Conservation (phyloP, 2,797 vertebrate species). For the Petrocephalus sullivani region DNA sequence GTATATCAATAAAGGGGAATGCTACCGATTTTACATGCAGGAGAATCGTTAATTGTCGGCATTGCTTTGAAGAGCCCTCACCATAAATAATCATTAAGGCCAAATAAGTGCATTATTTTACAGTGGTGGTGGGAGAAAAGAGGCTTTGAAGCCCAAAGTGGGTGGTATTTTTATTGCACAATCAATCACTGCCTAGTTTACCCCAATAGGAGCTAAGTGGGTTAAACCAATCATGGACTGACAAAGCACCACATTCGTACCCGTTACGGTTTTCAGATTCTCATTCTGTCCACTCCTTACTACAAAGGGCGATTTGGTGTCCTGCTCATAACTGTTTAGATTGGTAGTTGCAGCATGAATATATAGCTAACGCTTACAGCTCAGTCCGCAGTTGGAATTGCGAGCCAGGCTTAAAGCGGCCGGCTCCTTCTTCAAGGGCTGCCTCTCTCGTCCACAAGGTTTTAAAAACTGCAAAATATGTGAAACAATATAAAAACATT, state of each 20-base stretch:
- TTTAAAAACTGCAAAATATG: neutral
- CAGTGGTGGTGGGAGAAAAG: neutral
- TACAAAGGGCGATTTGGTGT: neutral
- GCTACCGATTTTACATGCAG: neutral
- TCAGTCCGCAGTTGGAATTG: neutral
- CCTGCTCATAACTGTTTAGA: neutral
- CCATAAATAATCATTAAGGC: neutral
- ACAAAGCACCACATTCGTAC: neutral
- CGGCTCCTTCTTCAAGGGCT: neutral
- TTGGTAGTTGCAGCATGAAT: neutral
- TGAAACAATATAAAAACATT: neutral
- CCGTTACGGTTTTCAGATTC: neutral
- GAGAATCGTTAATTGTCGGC: neutral
- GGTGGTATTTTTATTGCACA: neutral
- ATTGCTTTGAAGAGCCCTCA: neutral
- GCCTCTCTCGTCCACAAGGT: neutral
- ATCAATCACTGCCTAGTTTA: constrained; percentile 7
- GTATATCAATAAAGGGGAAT: neutral
- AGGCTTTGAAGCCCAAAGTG: neutral
- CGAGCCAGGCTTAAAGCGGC: neutral
- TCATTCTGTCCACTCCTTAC: neutral
- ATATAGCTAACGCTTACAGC: neutral
- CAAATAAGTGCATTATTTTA: constrained; percentile 8
- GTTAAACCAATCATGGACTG: neutral
- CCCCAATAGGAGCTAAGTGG: neutral